Evolutionary conservation across 2,888 invertebrate species (phyloP).

Genomic region (Eupithecia abbreviata): DNA sequence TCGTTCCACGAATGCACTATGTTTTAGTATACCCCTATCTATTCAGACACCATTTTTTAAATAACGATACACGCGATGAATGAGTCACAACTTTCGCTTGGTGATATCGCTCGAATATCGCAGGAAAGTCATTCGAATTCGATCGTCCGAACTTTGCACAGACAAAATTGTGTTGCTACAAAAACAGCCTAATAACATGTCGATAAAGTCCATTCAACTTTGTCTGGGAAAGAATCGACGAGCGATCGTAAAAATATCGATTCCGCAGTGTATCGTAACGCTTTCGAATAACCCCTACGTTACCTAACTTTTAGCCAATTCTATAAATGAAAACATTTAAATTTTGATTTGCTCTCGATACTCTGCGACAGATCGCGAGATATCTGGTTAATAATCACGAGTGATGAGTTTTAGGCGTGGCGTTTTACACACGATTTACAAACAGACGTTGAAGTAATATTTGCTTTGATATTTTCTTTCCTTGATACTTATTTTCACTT

Average conservation of each 20-base stretch:
- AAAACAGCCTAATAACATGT: conserved; percentile 28
- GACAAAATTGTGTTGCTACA: conserved; percentile 39
- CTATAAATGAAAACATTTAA: conserved; percentile 66
- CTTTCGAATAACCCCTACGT: conserved; percentile 66
- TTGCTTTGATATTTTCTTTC: conserved; percentile 7
- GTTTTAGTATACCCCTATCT: conserved; percentile 79
- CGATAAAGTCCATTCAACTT: conserved; percentile 41
- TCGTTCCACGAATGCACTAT: conserved; percentile 79
- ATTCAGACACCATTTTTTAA: conserved; percentile 66
- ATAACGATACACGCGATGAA: conserved; percentile 56
- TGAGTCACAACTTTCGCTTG: conserved; percentile 56
- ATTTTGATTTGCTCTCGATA: conserved; percentile 59
- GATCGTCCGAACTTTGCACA: conserved; percentile 51
- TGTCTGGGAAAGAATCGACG: conserved; percentile 20
- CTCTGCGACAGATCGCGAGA: conserved; percentile 60
- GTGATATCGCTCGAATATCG: conserved; percentile 76
- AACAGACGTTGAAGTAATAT: conserved; percentile 10
- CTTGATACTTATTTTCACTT: background rate
- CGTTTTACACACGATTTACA: conserved; percentile 27
- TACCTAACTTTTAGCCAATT: conserved; percentile 73
- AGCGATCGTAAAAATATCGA: conserved; percentile 49
- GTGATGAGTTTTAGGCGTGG: conserved; percentile 60
- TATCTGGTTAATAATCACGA: conserved; percentile 59
- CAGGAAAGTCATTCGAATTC: conserved; percentile 62
- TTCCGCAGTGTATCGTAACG: conserved; percentile 65